Evolutionary conservation across 2,797 vertebrate genomes (phyloP), one percentile per base, ranked within the genome.

Genomic region (Hydrocynus forskahlii): DNA sequence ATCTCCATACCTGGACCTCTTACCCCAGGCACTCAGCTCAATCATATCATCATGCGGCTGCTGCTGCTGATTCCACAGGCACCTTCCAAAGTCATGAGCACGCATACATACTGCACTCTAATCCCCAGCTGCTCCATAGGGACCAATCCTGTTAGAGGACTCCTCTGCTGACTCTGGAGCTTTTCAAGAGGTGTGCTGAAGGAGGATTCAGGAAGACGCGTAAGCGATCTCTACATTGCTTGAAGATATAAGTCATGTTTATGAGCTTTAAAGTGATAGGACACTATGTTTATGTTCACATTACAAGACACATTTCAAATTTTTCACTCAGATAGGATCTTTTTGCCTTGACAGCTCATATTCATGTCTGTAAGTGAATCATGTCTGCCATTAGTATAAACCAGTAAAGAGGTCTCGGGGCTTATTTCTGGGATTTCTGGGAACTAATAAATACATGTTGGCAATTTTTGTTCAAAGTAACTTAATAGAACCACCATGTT

Each of bases 111-210:
- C 83, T 78, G 83, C 81, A 78, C 87, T 89, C 80, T 89, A 90
- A 89, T 89, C 87, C 88, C 81, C 80, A 84, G 86, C 81, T 84
- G 85, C 83, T 87, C 88, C 87, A 68, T 80, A 68, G 71, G 87
- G 86, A 87, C 85, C 88, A 81, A 87, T 85, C 85, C 73, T 77
- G 74, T 87, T 85, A 87, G 52, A 86, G 62, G 74, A 76, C 81
- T 81, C 81, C 75, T 70, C 69, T 83, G 82, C 69, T 84, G 55
- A 60, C 79, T 75, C 67, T 16, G 74, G 55, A 76, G 70, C 50
- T 78, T 82, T 60, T 74, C 64, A 70, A 68, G 77, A 74, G 50
- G 68, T 83, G 73, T 64, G 76, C 50, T 70, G 69, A 80, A 67
- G 59, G 45, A 69, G 52, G 35, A 16, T 10, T 66, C 7, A 35